phyloP scores from a whole-genome alignment of 2,113 vertebrate genomes.

The Amblyopsis rosae region DNA sequence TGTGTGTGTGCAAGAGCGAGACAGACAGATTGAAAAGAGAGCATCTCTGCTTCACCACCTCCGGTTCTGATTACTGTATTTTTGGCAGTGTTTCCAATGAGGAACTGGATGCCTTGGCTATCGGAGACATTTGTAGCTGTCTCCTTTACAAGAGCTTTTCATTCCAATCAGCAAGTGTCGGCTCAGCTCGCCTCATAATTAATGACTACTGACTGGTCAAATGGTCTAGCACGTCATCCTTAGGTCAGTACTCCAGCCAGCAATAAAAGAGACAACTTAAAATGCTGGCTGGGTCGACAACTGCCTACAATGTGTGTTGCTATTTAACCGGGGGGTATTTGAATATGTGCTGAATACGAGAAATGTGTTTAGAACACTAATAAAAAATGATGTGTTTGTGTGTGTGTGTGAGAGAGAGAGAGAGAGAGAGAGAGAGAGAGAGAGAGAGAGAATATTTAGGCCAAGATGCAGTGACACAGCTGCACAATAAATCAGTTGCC shows the following conservation, averaged over 20 bases:
- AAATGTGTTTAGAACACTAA: not conserved
- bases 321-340: slow-evolving; percentile 2
- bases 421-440: not conserved
- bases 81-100: slow-evolving; percentile 49
- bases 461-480: slow-evolving; percentile 20
- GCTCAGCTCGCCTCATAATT: slow-evolving; percentile 58
- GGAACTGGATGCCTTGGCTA: slow-evolving; percentile 53
- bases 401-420: slow-evolving; percentile 1
- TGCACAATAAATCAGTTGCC: slow-evolving; percentile 26
- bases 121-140: slow-evolving; percentile 61
- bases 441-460: not conserved
- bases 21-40: not conserved
- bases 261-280: slow-evolving; percentile 28
- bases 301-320: slow-evolving; percentile 1
- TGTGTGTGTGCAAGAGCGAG: not conserved
- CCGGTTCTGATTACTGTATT: slow-evolving; percentile 10
- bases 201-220: slow-evolving; percentile 64
- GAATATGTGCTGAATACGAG: no score
- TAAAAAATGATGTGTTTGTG: slow-evolving; percentile 5
- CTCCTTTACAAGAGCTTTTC: slow-evolving; percentile 56
- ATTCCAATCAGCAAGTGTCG: slow-evolving; percentile 58
- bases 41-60: not conserved
- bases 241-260: slow-evolving; percentile 33
- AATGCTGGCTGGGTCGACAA: slow-evolving; percentile 26
- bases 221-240: slow-evolving; percentile 42